phyloP scores from a whole-genome alignment of 2,797 vertebrate species.

The Pygocentrus nattereri region DNA sequence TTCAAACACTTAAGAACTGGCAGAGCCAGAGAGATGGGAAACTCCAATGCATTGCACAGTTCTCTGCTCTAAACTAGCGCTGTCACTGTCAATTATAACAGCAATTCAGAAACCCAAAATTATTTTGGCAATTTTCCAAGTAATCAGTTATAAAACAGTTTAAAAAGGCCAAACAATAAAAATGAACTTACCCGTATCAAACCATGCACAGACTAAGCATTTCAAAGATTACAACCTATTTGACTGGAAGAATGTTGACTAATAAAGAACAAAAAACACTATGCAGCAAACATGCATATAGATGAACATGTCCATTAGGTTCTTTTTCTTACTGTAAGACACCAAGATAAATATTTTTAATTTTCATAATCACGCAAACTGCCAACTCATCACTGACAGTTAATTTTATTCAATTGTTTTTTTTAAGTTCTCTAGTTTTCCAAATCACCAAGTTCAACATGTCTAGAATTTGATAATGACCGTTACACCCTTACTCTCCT shows the following conservation, averaged over 20 bases:
- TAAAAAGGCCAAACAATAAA: not conserved
- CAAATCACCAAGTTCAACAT: too few relatives aligned
- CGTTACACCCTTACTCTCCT: too few relatives aligned
- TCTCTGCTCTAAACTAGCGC: not conserved
- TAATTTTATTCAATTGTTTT: too few relatives aligned
- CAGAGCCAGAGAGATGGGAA: not conserved
- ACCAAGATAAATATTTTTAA: too few relatives aligned
- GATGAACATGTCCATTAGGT: too few relatives aligned
- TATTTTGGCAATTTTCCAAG: not conserved
- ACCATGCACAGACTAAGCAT: not conserved
- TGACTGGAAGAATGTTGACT: not conserved
- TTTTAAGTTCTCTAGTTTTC: too few relatives aligned
- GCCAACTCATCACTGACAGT: not conserved
- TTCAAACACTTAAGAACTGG: constrained; percentile 2
- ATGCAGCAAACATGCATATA: too few relatives aligned
- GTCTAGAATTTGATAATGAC: too few relatives aligned
- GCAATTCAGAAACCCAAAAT: not conserved
- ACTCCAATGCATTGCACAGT: not conserved
- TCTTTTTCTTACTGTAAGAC: not conserved
- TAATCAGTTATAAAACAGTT: not conserved
- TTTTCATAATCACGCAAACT: not conserved
- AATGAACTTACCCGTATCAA: not conserved
- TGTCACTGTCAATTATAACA: not conserved
- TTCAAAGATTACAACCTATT: not conserved
- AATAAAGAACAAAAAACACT: too few relatives aligned